A percentile compares a stretch with the other conserved stretches of the same genome.
Evolutionary conservation across 2,797 vertebrate genomes (phyloP).

Genomic region (Picus viridis): DNA sequence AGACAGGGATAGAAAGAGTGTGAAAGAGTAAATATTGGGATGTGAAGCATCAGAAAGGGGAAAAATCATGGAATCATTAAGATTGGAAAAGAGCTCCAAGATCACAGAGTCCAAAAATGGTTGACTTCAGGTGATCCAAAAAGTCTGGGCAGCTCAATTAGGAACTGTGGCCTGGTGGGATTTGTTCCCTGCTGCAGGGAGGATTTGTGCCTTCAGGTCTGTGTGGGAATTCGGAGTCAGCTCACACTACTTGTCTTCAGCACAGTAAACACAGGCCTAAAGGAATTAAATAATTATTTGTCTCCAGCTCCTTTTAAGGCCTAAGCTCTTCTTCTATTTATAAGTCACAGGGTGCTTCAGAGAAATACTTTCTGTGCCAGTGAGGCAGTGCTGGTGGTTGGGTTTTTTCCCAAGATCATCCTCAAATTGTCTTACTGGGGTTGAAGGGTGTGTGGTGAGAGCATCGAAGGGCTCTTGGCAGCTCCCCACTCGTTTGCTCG

Average conservation of each 20-base stretch:
- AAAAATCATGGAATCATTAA: not conserved
- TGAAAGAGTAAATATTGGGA: not conserved
- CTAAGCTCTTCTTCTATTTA: not conserved
- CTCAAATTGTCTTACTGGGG: not conserved
- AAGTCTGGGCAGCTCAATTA: not conserved
- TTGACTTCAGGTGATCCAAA: not conserved
- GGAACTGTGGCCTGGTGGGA: not conserved
- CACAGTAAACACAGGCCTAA: not conserved
- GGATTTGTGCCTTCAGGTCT: not conserved
- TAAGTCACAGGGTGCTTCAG: not conserved
- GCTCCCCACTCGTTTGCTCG: not conserved
- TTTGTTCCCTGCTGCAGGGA: not conserved
- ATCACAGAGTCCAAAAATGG: not conserved
- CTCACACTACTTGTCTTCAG: not conserved
- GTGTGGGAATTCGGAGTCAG: not conserved
- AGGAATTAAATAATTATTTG: not conserved
- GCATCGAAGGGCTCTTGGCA: not conserved
- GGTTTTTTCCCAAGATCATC: not conserved
- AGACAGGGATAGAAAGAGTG: fast-evolving
- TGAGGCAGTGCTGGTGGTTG: not conserved
- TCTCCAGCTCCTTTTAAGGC: not conserved
- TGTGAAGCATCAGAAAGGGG: not conserved
- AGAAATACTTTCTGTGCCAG: not conserved
- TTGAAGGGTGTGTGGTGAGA: not conserved
- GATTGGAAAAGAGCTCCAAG: too few species aligned